Evolutionary conservation across 2,888 invertebrate genomes (phyloP).

Genomic region (Gymnocheta viridis): DNA sequence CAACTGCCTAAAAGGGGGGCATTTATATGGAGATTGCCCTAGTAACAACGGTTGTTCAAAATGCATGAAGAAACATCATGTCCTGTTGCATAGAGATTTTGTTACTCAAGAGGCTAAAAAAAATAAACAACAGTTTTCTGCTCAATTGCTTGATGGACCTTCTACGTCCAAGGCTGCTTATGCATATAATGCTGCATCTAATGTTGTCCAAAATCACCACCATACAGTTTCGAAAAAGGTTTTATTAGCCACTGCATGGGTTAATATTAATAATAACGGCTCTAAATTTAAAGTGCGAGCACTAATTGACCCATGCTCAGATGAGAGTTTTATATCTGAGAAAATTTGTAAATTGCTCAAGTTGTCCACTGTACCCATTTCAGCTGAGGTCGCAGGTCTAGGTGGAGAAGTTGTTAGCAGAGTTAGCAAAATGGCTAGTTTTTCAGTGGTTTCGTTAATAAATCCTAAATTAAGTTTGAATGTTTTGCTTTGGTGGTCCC

Average conservation of each 20-base stretch:
- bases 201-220: background rate
- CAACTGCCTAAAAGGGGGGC: too few species aligned
- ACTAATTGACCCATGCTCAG: constrained; percentile 5
- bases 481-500: too few species aligned
- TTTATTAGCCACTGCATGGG: too few species aligned
- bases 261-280: background rate
- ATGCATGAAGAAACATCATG: constrained; percentile 3
- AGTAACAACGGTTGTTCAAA: background rate
- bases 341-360: too few species aligned
- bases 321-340: too few species aligned
- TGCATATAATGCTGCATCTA: background rate
- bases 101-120: background rate
- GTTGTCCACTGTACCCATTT: background rate
- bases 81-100: background rate
- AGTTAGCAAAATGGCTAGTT: background rate
- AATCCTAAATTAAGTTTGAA: too few species aligned
- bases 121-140: background rate
- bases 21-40: background rate
- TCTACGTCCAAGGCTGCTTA: too few species aligned
- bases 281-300: background rate
- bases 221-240: too few species aligned
- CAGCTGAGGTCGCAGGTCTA: constrained; percentile 15
- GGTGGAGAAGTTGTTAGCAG: background rate
- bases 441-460: too few species aligned
- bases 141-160: background rate